Conservation (phyloP, 1,140 invertebrate genomes). For the Neodiprion fabricii region DNA sequence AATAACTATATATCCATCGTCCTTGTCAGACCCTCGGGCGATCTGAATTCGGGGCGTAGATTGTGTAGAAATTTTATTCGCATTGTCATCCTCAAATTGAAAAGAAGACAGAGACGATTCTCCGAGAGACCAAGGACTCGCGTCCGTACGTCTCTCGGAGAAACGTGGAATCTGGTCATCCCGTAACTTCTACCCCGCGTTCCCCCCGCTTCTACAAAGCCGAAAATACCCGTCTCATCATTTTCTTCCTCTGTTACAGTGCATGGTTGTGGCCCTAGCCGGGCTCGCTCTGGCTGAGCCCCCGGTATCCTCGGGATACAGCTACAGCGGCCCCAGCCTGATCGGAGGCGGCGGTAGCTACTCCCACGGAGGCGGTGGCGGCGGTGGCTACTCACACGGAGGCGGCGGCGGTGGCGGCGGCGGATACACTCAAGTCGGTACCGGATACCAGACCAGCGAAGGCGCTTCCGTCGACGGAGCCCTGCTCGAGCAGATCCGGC, state of each 20-base stretch:
- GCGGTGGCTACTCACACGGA: constrained; percentile 30
- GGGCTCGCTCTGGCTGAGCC: constrained; percentile 67
- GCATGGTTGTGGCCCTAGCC: constrained; percentile 69
- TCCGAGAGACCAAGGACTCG: no score
- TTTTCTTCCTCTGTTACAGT: constrained; percentile 61
- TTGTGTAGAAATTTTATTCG: no score
- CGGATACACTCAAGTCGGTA: constrained; percentile 74
- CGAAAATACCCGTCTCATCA: neutral
- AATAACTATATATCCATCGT: neutral
- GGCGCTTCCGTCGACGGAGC: constrained; percentile 79
- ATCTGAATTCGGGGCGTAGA: neutral
- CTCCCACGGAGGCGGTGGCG: constrained; percentile 55
- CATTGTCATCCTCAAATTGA: no score
- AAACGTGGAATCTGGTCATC: no score
- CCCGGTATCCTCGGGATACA: constrained; percentile 69
- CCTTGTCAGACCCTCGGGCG: neutral
- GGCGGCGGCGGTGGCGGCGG: constrained; percentile 67
- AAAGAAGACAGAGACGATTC: no score
- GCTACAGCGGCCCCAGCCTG: constrained; percentile 67
- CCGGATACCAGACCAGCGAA: constrained; percentile 76
- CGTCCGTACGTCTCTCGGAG: no score
- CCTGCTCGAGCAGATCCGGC: constrained; percentile 79
- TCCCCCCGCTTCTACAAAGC: no score
- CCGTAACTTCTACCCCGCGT: no score
- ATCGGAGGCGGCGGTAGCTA: constrained; percentile 57